phyloP scores from a whole-genome alignment of 2,113 vertebrate genomes.

The Sterna hirundo region DNA sequence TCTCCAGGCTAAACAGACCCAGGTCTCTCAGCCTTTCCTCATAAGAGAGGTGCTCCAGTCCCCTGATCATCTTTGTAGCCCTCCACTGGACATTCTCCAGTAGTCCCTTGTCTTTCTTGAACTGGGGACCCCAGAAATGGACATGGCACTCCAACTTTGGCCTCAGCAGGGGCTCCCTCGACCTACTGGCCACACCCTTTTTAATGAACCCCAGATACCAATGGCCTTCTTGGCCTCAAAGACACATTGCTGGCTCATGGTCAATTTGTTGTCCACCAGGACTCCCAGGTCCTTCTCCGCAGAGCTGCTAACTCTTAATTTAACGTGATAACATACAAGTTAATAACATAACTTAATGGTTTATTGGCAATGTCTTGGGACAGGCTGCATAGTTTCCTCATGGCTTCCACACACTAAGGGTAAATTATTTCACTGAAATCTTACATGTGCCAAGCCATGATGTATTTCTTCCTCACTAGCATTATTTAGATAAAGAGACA shows the following conservation, averaged over 20 bases:
- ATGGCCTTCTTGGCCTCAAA: not conserved
- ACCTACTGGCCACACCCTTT: not conserved
- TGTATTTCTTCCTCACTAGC: not conserved
- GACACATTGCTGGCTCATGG: not conserved
- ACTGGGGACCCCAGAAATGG: not conserved
- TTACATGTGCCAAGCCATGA: not conserved
- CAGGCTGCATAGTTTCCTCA: not conserved
- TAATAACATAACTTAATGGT: not conserved
- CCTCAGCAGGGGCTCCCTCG: too few relatives aligned
- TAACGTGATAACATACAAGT: not conserved
- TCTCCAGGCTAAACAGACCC: not conserved
- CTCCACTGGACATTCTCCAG: not conserved
- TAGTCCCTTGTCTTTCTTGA: not conserved
- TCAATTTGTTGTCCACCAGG: not conserved
- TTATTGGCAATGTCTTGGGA: not conserved
- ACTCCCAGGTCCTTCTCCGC: not conserved
- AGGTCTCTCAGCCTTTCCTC: not conserved
- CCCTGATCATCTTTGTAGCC: not conserved
- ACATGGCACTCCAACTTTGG: not conserved
- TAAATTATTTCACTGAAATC: not conserved
- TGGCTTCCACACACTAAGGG: not conserved
- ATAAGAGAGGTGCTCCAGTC: not conserved
- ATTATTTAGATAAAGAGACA: slow-evolving; percentile 21
- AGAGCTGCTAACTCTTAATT: not conserved
- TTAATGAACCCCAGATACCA: not conserved